Percentiles rank a stretch among this genome's conserved stretches.
Evolutionary conservation across 2,797 vertebrate species (phyloP).

Genomic region (Sebastes oblongus): DNA sequence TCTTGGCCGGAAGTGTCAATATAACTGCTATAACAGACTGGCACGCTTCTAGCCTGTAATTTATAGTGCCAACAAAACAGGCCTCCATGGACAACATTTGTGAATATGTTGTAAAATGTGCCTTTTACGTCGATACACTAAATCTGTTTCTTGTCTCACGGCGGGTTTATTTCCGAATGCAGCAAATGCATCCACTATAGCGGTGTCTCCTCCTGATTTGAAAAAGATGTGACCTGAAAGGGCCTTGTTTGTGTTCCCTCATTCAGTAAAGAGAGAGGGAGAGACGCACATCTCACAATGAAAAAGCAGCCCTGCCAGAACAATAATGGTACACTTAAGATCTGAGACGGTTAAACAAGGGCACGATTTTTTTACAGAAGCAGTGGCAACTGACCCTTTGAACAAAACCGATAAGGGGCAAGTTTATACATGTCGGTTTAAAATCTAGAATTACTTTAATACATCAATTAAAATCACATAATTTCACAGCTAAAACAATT

Average conservation of each 20-base stretch:
- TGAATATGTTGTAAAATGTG: slow-evolving; percentile 30
- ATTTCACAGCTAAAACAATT: neutral
- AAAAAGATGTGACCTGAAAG: slow-evolving; percentile 74
- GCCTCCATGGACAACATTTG: slow-evolving; percentile 1
- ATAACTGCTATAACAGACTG: slow-evolving; percentile 28
- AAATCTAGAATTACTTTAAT: neutral
- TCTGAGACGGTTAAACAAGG: slow-evolving; percentile 12
- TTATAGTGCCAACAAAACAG: slow-evolving; percentile 52
- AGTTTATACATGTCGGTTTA: neutral
- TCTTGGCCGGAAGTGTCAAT: slow-evolving; percentile 53
- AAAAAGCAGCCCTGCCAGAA: slow-evolving; percentile 43
- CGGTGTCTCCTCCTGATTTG: slow-evolving; percentile 54
- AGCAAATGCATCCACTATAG: slow-evolving; percentile 20
- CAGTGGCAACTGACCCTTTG: neutral
- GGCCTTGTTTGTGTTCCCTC: slow-evolving; percentile 57
- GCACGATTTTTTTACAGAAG: neutral
- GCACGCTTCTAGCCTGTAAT: slow-evolving; percentile 39
- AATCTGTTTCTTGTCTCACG: slow-evolving; percentile 19
- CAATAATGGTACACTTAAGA: slow-evolving; percentile 21
- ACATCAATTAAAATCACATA: neutral
- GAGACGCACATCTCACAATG: slow-evolving; percentile 39
- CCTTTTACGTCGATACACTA: neutral
- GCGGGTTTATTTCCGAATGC: slow-evolving; percentile 51
- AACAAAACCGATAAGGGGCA: neutral
- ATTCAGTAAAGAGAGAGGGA: slow-evolving; percentile 41